Base-by-base conservation (phyloP, 2,888 invertebrate species). In the Spodoptera exigua region DNA sequence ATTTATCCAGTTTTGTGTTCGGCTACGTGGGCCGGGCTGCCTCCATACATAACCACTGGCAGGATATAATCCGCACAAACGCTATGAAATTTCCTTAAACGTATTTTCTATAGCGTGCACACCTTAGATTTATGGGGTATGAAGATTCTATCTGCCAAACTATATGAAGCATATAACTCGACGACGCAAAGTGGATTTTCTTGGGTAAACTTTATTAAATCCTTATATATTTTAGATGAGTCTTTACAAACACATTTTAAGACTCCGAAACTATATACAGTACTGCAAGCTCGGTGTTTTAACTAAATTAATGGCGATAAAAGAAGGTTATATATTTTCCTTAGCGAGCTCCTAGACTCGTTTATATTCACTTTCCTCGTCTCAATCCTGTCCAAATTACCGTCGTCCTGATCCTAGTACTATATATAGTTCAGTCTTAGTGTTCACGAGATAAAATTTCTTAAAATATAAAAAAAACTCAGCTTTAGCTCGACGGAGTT, bases 341-440 rank as follows among this genome's bases (percentile, higher is more conserved):
- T 64, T 40, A 55, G 43, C 21, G 40, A 70, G 45, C 55, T 52
- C 35, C 37, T 52, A 43, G 46, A 51, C 49, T 40, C 49, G 35
- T 56, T 58, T 61, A 49, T 54, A 52, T 61, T 69, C 54, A 65
- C 48, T 64, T 62, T 57, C 32, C 51, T 54, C 48, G 64, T 65
- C 58, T 70, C 76, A 73, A 78, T 74, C 60, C 72, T 52, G 69
- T 67, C 72, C 68, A 64, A 79, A 77, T 77, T 54, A 77, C 70
- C 54, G 64, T 65, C 57, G 49, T 49, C 51, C 46, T 59, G 35
- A 48, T 54, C 43, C 58, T 40, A 64, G 66, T 72, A 66, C 59
- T 64, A 49, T 59, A 58, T 64, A 49, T 59, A 58, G 61, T 61
- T 74, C 61, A 69, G 66, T 63, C 53, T 27, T 51, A 58, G 46